These are phyloP conservation scores for Rattus norvegicus DNA, from an alignment of 2,113 vertebrate species.

Conservation along the genomic window GRCr8 NC_086036.1:75476501-75477000, in stretches of 20 bases:
- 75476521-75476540: neutral
- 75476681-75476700: neutral
- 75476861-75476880: neutral
- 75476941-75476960: neutral
- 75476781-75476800: neutral
- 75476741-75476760: neutral
- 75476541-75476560: neutral
- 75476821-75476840: constrained; percentile 1
- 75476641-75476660: neutral
- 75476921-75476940: neutral
- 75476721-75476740: neutral
- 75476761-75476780: neutral
- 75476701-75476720: neutral
- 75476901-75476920: neutral
- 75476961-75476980: neutral
- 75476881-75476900: neutral
- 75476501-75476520: neutral
- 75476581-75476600: neutral
- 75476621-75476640: neutral
- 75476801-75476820: neutral
- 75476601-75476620: neutral
- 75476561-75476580: neutral
- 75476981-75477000: neutral
- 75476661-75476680: neutral
- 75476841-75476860: neutral